Evolutionary conservation across 2,888 invertebrate species (phyloP).

Genomic region (Catocala sponsa): DNA sequence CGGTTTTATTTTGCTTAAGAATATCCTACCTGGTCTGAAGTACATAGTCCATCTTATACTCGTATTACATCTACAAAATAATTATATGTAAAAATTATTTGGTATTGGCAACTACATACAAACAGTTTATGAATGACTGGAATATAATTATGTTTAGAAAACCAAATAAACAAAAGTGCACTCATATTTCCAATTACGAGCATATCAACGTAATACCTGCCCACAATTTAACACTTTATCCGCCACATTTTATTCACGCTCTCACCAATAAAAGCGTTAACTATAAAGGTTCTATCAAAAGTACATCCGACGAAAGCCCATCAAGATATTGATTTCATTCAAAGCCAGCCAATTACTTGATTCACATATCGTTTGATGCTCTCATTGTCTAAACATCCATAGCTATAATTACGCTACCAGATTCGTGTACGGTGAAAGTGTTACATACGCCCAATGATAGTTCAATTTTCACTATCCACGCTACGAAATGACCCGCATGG

Average conservation of each 20-base stretch:
- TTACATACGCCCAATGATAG: slow-evolving; percentile 47
- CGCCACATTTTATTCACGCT: slow-evolving; percentile 21
- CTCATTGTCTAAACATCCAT: slow-evolving; percentile 47
- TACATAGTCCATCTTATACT: no score
- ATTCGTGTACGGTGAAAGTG: slow-evolving; percentile 58
- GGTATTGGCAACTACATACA: no score
- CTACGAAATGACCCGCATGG: slow-evolving; percentile 57
- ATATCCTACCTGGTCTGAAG: not conserved
- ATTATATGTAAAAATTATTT: no score
- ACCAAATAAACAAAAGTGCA: no score
- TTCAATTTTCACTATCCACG: slow-evolving; percentile 60
- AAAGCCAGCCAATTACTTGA: slow-evolving; percentile 27
- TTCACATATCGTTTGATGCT: slow-evolving; percentile 44
- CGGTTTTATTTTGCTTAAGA: slow-evolving; percentile 8
- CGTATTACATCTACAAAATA: no score
- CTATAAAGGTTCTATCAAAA: slow-evolving; percentile 14
- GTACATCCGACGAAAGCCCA: slow-evolving; percentile 11
- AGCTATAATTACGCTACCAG: slow-evolving; percentile 57
- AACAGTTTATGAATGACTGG: no score
- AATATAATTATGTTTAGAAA: no score
- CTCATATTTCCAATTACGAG: no score
- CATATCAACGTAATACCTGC: no score
- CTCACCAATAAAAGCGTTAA: slow-evolving; percentile 19
- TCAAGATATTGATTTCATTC: slow-evolving; percentile 19
- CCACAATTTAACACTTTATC: slow-evolving; percentile 12